Conservation (phyloP, 35 echinoderm and acorn worm genomes). For the Heliocidaris erythrogramma region DNA sequence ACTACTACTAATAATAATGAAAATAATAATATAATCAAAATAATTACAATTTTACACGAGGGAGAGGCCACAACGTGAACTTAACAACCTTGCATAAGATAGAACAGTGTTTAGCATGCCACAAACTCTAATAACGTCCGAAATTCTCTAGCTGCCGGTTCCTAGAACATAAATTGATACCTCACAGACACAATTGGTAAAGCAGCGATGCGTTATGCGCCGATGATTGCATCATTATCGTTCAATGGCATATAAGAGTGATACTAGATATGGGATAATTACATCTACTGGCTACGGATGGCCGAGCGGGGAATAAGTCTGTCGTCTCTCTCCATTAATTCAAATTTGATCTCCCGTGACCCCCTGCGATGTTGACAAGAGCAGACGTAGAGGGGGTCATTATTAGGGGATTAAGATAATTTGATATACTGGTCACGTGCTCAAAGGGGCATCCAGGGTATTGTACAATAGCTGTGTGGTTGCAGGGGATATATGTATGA, state of each 20-base stretch:
- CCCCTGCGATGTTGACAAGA: neutral
- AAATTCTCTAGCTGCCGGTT: neutral
- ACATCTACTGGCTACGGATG: neutral
- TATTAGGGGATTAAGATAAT: no score
- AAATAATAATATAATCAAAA: no score
- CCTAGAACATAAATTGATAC: neutral
- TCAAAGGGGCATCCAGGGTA: no score
- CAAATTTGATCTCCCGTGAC: neutral
- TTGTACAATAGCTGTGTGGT: no score
- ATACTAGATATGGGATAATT: neutral
- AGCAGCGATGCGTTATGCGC: neutral
- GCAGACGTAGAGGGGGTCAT: neutral
- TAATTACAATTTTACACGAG: no score
- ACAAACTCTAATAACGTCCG: no score
- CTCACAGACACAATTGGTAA: neutral
- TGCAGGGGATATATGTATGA: no score
- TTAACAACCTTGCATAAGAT: no score
- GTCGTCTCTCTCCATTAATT: neutral
- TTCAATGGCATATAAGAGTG: neutral
- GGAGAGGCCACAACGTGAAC: no score
- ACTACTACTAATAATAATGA: no score
- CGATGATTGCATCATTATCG: neutral
- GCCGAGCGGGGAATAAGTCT: neutral
- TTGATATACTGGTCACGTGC: no score
- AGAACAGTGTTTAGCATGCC: no score